phyloP scores from a whole-genome alignment of 2,797 vertebrate species.

The Nannoperca australis region DNA sequence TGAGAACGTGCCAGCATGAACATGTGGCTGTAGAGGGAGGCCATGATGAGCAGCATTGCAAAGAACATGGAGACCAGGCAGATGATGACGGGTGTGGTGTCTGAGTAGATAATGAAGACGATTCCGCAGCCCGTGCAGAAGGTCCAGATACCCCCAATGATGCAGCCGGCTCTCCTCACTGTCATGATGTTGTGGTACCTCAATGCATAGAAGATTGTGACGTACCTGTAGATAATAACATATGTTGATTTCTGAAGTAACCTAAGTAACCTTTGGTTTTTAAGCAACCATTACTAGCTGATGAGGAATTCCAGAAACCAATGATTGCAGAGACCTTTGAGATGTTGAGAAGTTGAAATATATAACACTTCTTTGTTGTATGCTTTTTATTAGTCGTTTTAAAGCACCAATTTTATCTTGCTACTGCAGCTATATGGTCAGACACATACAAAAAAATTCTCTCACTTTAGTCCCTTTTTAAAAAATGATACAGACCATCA shows the following conservation, averaged over 20 bases:
- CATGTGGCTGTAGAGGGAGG: constrained; percentile 98
- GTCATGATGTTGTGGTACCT: constrained; percentile 98
- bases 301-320: not conserved
- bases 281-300: not conserved
- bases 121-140: constrained; percentile 92
- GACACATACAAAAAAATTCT: not conserved
- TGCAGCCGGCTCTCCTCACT: constrained; percentile 87
- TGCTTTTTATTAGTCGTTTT: not conserved
- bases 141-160: constrained; percentile 94
- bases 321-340: not conserved
- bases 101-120: constrained; percentile 95
- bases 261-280: not conserved
- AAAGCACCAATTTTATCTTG: not conserved
- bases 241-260: not conserved
- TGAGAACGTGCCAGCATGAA: constrained; percentile 96
- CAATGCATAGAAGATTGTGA: constrained; percentile 97
- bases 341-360: not conserved
- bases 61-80: constrained; percentile 97
- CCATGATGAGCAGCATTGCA: constrained; percentile 96
- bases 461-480: no score
- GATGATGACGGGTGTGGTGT: constrained; percentile 93
- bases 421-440: not conserved
- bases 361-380: not conserved
- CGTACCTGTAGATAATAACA: constrained; percentile 80
- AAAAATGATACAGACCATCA: no score